These are phyloP conservation scores for Philereme transversata DNA, from an alignment of 2,888 invertebrate species.

Conservation along the genomic window DNA sequence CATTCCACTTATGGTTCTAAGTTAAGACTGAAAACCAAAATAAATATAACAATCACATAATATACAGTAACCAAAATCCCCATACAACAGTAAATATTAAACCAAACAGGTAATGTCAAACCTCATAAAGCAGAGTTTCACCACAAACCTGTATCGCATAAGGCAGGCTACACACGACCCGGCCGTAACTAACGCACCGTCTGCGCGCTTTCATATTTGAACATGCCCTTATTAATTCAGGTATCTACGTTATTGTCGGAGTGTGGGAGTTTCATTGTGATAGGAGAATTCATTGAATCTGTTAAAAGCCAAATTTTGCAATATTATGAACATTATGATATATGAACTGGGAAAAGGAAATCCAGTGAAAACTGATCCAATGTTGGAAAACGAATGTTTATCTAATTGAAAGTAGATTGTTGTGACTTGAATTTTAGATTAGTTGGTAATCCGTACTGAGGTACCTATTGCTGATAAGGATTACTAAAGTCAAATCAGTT, in stretches of 20 bases:
- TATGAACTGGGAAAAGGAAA: too few relatives aligned
- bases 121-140: slow-evolving; percentile 26
- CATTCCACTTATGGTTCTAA: neutral
- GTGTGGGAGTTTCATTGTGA: slow-evolving; percentile 13
- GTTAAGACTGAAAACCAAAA: neutral
- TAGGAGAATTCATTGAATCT: neutral
- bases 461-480: too few relatives aligned
- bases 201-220: slow-evolving; percentile 49
- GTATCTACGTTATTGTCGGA: slow-evolving; percentile 38
- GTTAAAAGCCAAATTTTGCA: too few relatives aligned
- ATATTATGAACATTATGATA: too few relatives aligned
- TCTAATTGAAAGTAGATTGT: too few relatives aligned
- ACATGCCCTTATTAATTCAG: slow-evolving; percentile 53
- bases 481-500: too few relatives aligned
- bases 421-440: too few relatives aligned
- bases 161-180: slow-evolving; percentile 46
- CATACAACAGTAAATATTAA: slow-evolving; percentile 2
- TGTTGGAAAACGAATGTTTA: too few relatives aligned
- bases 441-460: too few relatives aligned
- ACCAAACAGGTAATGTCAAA: slow-evolving; percentile 24
- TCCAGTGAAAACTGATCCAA: too few relatives aligned
- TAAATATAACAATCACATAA: neutral
- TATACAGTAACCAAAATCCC: neutral
- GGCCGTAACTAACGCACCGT: slow-evolving; percentile 53
- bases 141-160: slow-evolving; percentile 28